Evolutionary conservation across 2,113 vertebrate genomes (phyloP), one percentile per base, ranked within the genome.

Genomic region (Daubentonia madagascariensis): DNA sequence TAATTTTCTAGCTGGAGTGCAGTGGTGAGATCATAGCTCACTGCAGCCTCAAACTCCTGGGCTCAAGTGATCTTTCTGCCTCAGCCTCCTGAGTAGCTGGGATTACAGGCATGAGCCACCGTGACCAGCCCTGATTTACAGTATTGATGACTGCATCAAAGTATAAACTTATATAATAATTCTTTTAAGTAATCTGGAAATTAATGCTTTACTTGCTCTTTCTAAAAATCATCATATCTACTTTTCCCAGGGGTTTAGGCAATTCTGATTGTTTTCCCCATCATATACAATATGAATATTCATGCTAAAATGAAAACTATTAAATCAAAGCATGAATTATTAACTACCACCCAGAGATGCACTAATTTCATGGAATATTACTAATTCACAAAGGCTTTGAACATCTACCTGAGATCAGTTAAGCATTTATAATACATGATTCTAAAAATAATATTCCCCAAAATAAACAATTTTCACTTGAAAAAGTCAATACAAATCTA

Each of bases 271-370:
- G 28, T 92, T 96, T 95, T 95, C 57, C 13, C 65, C 35, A 85
- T 90, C 16, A 65, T 81, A 92, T 59, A 88, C 45, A 70, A 48
- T 80, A 98, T 98, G 98, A 98, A 98, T 98, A 98, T 98, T 98
- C 97, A 98, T 97, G 61, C 3, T 80, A 94, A 91, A 97, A 95
- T 90, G 89, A 96, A 72, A 96, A 95, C 94, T 61, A 85, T 97
- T 98, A 96, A 98, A 98, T 97, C 89, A 98, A 97, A 97, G 85
- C 85, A 98, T 98, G 75, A 97, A 98, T 98, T 97, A 98, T 98
- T 98, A 96, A 98, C 84, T 97, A 70, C 89, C 96, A 68, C 96
- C 95, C 73, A 97, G 96, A 97, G 76, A 92, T 89, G 45, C 67
- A 94, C 91, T 97, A 97, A 97, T 91, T 97, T 97, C 72, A 75